These are phyloP conservation scores for Orthosia gothica DNA, from an alignment of 2,888 invertebrate genomes.

Conservation along the genomic window DNA sequence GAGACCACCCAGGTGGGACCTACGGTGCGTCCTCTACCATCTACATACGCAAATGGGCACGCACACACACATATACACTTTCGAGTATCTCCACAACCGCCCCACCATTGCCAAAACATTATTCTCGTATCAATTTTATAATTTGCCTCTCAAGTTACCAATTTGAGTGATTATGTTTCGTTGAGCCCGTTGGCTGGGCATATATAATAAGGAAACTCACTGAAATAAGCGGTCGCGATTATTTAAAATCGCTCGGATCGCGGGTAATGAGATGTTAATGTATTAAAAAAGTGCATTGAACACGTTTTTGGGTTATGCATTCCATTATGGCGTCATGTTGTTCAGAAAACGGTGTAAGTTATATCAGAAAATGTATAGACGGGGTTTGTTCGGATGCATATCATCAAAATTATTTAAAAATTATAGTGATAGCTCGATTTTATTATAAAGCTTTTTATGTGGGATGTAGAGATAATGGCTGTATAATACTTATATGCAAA, in stretches of 20 bases:
- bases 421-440: conserved; percentile 43
- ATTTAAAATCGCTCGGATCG: conserved; percentile 78
- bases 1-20: conserved; percentile 88
- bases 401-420: conserved; percentile 58
- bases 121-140: conserved; percentile 85
- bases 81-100: conserved; percentile 68
- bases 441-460: conserved; percentile 35
- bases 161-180: conserved; percentile 86
- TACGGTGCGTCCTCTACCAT: conserved; percentile 76
- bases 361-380: conserved; percentile 36
- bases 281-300: conserved; percentile 72
- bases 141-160: conserved; percentile 88
- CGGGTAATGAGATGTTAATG: conserved; percentile 86
- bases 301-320: conserved; percentile 65
- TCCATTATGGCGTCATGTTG: conserved; percentile 63
- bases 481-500: conserved; percentile 41
- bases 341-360: conserved; percentile 47
- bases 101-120: conserved; percentile 70
- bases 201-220: conserved; percentile 84
- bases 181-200: conserved; percentile 78
- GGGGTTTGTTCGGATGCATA: conserved; percentile 33
- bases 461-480: conserved; percentile 34
- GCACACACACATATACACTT: conserved; percentile 65
- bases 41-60: conserved; percentile 64
- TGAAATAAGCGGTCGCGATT: conserved; percentile 78